phyloP scores from a whole-genome alignment of 37 sponge, comb jelly and placozoan species.

The Tethya wilhelma region DNA sequence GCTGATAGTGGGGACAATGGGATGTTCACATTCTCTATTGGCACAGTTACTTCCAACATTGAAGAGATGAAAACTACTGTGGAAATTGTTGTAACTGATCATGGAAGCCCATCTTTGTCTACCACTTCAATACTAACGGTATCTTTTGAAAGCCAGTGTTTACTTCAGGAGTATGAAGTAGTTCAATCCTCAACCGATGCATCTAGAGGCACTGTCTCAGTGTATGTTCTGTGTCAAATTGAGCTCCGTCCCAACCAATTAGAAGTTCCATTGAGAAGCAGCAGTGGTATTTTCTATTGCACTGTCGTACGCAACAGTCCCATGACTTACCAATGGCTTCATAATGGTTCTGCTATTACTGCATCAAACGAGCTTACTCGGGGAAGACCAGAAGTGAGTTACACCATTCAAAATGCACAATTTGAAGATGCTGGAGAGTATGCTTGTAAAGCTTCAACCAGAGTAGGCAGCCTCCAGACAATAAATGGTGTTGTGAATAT shows the following conservation, averaged over 20 bases:
- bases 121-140: slow-evolving; percentile 39
- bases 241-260: background rate
- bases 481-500: background rate
- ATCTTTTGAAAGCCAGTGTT: slow-evolving; percentile 25
- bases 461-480: slow-evolving; percentile 43
- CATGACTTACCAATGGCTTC: slow-evolving; percentile 52
- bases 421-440: slow-evolving; percentile 52
- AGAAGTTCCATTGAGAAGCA: background rate
- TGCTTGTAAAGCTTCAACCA: slow-evolving; percentile 38
- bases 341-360: slow-evolving; percentile 40
- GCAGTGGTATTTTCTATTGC: slow-evolving; percentile 12
- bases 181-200: background rate
- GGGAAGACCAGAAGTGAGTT: background rate
- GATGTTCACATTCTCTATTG: slow-evolving; percentile 32
- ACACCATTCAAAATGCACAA: background rate
- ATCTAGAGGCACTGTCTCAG: slow-evolving; percentile 1
- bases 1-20: slow-evolving; percentile 59
- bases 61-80: slow-evolving; percentile 2
- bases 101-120: slow-evolving; percentile 23
- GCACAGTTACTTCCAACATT: background rate
- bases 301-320: slow-evolving; percentile 21
- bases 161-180: slow-evolving; percentile 20
- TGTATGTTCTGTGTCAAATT: slow-evolving; percentile 21
- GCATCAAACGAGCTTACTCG: background rate
- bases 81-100: slow-evolving; percentile 54